Evolutionary conservation across 1,140 invertebrate genomes (phyloP).

Genomic region (Diplogasteroides magnus): DNA sequence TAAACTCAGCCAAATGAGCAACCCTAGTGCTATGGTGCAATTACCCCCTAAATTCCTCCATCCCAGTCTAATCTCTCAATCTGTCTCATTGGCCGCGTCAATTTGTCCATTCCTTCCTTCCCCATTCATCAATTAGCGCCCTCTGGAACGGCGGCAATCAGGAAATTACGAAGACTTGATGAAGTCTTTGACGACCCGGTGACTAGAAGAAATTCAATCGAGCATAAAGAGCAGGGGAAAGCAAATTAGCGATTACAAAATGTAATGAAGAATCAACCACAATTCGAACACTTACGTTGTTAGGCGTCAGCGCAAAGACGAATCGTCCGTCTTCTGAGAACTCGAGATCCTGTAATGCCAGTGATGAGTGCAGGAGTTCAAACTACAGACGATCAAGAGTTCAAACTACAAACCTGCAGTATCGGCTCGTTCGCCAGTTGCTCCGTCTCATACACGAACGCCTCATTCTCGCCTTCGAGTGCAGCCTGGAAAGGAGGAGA

Average conservation of each 20-base stretch:
- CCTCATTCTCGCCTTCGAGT: constrained; percentile 12
- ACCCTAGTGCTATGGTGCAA: background rate
- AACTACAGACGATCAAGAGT: background rate
- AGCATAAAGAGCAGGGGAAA: too few species aligned
- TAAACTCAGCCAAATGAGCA: too few species aligned
- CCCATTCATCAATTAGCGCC: constrained; percentile 2
- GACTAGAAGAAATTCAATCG: too few species aligned
- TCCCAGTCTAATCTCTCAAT: background rate
- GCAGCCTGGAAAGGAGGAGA: constrained; percentile 9
- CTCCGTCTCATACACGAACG: constrained; percentile 23
- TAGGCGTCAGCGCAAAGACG: constrained; percentile 29
- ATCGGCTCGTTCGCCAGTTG: constrained; percentile 27
- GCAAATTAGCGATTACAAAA: constrained; percentile 11
- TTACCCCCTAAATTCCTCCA: background rate
- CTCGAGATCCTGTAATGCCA: constrained; percentile 23
- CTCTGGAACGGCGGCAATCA: background rate
- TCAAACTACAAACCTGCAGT: background rate
- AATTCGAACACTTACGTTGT: constrained; percentile 26
- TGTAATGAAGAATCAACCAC: background rate
- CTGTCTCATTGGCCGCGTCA: too few species aligned
- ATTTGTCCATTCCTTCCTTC: background rate
- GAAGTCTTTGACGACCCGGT: constrained; percentile 16
- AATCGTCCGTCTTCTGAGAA: constrained; percentile 28
- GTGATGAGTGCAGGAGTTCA: background rate
- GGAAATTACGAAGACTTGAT: constrained; percentile 2